phyloP scores from a whole-genome alignment of 2,113 vertebrate species.

The Columbina picui region DNA sequence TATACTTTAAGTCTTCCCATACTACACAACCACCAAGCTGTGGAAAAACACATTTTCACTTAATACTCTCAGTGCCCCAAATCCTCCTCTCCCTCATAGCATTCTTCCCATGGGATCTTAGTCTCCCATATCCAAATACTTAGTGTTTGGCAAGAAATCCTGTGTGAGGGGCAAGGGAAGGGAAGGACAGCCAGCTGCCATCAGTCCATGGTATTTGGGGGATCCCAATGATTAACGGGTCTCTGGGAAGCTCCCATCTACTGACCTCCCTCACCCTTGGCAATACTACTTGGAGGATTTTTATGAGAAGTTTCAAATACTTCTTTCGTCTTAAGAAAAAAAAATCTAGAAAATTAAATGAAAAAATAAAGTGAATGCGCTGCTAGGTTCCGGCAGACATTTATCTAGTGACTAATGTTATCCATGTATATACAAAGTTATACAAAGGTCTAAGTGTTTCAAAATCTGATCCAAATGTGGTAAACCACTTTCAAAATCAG shows the following conservation, averaged over 20 bases:
- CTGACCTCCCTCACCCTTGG: not conserved
- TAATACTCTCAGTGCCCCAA: not conserved
- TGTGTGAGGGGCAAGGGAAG: not conserved
- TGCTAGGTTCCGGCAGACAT: not conserved
- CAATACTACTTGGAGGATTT: not conserved
- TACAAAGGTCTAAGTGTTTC: slow-evolving; percentile 12
- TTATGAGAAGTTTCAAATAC: not conserved
- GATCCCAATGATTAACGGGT: not conserved
- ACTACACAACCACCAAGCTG: not conserved
- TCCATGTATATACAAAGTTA: slow-evolving; percentile 16
- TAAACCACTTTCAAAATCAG: slow-evolving; percentile 57
- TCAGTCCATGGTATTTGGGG: not conserved
- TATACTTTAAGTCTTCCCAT: not conserved
- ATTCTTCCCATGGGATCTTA: not conserved
- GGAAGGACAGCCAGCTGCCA: not conserved
- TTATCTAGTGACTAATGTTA: slow-evolving; percentile 39
- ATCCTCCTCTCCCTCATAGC: not conserved
- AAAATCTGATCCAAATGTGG: slow-evolving; percentile 23
- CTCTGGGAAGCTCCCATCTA: not conserved
- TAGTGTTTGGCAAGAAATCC: not conserved
- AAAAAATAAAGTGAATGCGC: not conserved
- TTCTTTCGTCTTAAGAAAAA: not conserved
- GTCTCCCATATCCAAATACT: not conserved
- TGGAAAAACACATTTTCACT: not conserved
- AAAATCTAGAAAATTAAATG: not conserved